Percentiles rank a stretch among this genome's conserved stretches.
These are phyloP conservation scores for Sebastes kiyomatsui DNA, from an alignment of 2,797 vertebrate genomes.

Conservation along the genomic window DNA sequence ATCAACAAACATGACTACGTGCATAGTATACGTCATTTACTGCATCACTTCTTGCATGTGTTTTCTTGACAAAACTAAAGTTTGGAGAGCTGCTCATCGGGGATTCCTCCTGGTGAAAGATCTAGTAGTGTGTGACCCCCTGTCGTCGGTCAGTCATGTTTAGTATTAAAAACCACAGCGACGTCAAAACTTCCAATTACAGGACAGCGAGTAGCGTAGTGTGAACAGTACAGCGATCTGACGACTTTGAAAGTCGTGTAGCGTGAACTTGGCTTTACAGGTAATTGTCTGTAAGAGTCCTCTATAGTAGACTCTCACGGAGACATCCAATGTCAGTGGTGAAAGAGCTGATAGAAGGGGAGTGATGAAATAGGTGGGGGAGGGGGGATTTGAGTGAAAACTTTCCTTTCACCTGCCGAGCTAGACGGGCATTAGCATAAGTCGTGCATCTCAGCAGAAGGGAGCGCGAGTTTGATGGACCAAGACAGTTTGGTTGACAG, in stretches of 20 bases:
- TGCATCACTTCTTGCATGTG: background rate
- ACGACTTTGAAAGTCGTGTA: background rate
- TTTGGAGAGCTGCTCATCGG: background rate
- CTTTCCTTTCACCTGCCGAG: constrained; percentile 39
- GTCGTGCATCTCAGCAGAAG: constrained; percentile 32
- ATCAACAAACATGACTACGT: too few species aligned
- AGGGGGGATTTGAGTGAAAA: constrained; percentile 34
- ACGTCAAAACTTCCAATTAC: background rate
- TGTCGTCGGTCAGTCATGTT: background rate
- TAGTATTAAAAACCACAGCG: background rate
- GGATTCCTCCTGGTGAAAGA: background rate
- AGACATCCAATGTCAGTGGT: constrained; percentile 23
- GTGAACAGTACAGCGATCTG: background rate
- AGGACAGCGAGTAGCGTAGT: background rate
- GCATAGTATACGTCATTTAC: background rate
- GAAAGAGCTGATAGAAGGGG: constrained; percentile 16
- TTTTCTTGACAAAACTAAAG: background rate
- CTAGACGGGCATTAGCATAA: constrained; percentile 61
- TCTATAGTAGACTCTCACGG: background rate
- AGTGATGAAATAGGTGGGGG: constrained; percentile 18
- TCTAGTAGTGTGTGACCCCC: background rate
- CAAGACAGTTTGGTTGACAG: constrained; percentile 63
- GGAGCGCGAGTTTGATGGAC: constrained; percentile 43
- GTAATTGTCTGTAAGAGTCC: background rate
- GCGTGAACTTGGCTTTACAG: background rate